Percentiles rank a stretch among this genome's conserved stretches.
Evolutionary conservation across 2,888 invertebrate genomes (phyloP).

Genomic region (Cybosia mesomella): DNA sequence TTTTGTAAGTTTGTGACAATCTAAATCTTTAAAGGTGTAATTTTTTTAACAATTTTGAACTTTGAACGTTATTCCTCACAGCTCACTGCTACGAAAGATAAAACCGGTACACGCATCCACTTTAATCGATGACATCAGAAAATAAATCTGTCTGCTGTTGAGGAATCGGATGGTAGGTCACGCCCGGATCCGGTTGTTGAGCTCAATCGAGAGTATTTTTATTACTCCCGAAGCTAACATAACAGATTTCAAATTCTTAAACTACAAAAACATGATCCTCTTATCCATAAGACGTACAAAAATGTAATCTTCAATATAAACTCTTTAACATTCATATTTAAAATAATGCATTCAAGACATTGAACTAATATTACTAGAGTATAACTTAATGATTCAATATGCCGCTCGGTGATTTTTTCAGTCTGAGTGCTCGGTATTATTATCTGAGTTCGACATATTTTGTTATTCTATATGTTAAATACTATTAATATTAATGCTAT

Average conservation of each 20-base stretch:
- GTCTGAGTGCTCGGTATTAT: too few species aligned
- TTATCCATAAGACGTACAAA: not conserved
- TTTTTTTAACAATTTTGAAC: conserved; percentile 15
- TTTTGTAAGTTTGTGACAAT: conserved; percentile 31
- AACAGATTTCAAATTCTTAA: conserved; percentile 63
- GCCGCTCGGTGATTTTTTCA: too few species aligned
- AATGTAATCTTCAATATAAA: not conserved
- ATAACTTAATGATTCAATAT: too few species aligned
- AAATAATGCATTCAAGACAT: too few species aligned
- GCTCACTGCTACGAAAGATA: conserved; percentile 23
- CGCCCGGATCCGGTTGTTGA: conserved; percentile 83
- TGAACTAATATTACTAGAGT: too few species aligned
- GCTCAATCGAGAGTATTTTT: conserved; percentile 81
- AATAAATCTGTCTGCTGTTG: conserved; percentile 72
- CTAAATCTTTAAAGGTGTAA: conserved; percentile 23
- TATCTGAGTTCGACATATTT: too few species aligned
- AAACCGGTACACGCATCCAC: conserved; percentile 46
- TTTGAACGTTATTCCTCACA: conserved; percentile 26
- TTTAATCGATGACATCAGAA: conserved; percentile 79
- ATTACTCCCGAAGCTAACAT: conserved; percentile 72
- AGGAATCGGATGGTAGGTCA: conserved; percentile 68
- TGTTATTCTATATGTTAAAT: too few species aligned
- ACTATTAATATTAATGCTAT: too few species aligned
- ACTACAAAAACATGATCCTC: not conserved
- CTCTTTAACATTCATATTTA: too few species aligned